Evolutionary conservation across 2,797 vertebrate genomes (phyloP), one percentile per base, ranked within the genome.

Genomic region (Discoglossus pictus): DNA sequence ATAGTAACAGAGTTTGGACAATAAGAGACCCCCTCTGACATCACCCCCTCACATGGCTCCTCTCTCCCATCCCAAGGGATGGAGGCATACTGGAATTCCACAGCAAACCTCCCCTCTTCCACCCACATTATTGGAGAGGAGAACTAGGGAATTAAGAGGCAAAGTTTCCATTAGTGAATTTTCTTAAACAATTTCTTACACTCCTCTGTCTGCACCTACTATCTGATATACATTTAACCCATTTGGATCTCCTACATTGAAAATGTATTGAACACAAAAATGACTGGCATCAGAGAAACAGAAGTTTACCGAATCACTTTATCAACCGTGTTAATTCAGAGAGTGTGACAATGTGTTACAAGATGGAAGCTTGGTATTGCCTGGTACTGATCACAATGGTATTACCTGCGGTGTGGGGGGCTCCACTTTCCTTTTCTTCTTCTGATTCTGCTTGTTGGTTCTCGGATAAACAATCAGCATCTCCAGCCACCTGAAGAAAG

Each of bases 341-440:
- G n/a, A n/a, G n/a, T n/a, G n/a, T n/a, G n/a, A n/a, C n/a, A n/a
- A n/a, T n/a, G n/a, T 8, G 27, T 31, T 4, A 4, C 27, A 31
- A 31, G 27, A 31, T 4, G 4, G 27, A 4, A n/a, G n/a, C n/a
- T n/a, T n/a, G n/a, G n/a, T n/a, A n/a, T n/a, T 34, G 31, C 42
- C 3, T 2, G 2, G 40, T n/a, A 51, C 12, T 18, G 20, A 5
- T 11, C 12, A 15, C 43, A 6, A 9, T 6, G 20, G 3, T 23
- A 25, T 83, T 90, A 98, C 96, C 95, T 98, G 97, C 1, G 93
- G 92, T 23, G 93, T 94, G 16, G 94, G 91, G 2, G 95, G 91
- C 80, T 98, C 97, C 3, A 99, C 96, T 77, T 99, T 98, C 78
- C 97, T 91, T 75, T 99, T 99, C 82, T 99, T 99, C 84, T 99